Evolutionary conservation across 1,140 invertebrate genomes (phyloP).

Genomic region (Trinorchestia longiramus): DNA sequence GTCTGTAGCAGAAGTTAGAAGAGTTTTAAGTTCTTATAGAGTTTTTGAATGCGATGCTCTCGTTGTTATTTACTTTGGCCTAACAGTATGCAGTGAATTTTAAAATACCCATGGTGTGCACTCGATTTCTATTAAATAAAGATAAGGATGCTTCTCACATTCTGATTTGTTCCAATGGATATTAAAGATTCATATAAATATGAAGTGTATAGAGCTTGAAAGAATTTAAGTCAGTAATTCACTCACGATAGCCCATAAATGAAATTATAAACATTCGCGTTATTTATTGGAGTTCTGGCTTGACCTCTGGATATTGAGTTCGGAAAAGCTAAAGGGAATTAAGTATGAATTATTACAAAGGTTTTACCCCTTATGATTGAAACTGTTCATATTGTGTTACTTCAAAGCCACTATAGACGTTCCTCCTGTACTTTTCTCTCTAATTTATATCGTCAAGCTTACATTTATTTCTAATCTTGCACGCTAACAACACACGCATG

Average conservation of each 20-base stretch:
- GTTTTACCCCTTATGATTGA: not conserved
- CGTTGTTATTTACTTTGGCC: no score
- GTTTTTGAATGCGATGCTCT: no score
- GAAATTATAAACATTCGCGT: not conserved
- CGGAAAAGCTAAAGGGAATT: not conserved
- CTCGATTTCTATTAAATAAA: not conserved
- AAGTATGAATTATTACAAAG: not conserved
- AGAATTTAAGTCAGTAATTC: not conserved
- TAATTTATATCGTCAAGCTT: not conserved
- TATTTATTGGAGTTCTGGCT: not conserved
- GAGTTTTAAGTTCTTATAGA: no score
- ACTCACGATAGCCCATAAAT: not conserved
- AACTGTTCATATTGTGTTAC: not conserved
- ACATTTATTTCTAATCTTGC: not conserved
- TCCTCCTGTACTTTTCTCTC: not conserved
- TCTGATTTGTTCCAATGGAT: not conserved
- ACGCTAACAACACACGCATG: not conserved
- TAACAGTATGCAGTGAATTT: not conserved
- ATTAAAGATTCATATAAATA: not conserved
- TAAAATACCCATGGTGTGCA: not conserved
- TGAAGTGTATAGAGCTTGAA: not conserved
- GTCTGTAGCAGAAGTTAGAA: no score
- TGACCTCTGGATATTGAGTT: not conserved
- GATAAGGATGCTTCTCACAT: not conserved
- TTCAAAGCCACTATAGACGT: not conserved